Evolutionary conservation across 1,140 invertebrate species (phyloP).

Genomic region (Chrysomallon squamiferum): DNA sequence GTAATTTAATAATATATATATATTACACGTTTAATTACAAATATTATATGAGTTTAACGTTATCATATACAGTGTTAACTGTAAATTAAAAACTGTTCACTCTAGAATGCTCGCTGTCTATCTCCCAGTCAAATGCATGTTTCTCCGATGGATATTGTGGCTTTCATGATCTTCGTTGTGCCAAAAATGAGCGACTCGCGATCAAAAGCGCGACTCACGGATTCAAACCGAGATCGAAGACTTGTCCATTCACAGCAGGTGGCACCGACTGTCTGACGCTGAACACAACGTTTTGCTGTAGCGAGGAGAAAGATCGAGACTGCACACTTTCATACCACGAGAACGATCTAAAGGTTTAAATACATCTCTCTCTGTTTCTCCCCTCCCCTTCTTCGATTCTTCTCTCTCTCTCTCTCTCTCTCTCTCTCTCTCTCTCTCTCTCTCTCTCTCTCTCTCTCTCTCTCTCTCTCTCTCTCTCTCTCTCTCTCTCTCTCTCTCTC

Average conservation of each 20-base stretch:
- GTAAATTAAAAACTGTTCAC: too few relatives aligned
- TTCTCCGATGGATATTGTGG: background rate
- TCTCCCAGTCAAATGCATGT: background rate
- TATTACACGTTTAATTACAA: too few relatives aligned
- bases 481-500: too few relatives aligned
- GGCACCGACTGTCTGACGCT: background rate
- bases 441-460: too few relatives aligned
- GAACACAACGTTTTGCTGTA: slow-evolving; percentile 2
- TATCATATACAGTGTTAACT: too few relatives aligned
- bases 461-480: too few relatives aligned
- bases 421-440: too few relatives aligned
- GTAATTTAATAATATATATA: too few relatives aligned
- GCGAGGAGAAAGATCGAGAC: slow-evolving; percentile 3
- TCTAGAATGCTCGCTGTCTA: background rate
- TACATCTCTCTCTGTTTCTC: too few relatives aligned
- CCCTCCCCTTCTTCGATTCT: too few relatives aligned
- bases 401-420: too few relatives aligned
- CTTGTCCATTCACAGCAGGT: background rate
- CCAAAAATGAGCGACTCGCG: background rate
- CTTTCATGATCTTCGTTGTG: background rate
- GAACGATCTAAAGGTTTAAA: background rate
- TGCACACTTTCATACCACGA: background rate
- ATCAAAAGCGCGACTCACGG: background rate
- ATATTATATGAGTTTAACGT: too few relatives aligned
- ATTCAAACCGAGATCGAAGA: background rate